Percentiles rank a stretch among this genome's conserved stretches.
These are phyloP conservation scores for Chrysoperla carnea DNA, from an alignment of 1,140 invertebrate species.

Conservation along the genomic window DNA sequence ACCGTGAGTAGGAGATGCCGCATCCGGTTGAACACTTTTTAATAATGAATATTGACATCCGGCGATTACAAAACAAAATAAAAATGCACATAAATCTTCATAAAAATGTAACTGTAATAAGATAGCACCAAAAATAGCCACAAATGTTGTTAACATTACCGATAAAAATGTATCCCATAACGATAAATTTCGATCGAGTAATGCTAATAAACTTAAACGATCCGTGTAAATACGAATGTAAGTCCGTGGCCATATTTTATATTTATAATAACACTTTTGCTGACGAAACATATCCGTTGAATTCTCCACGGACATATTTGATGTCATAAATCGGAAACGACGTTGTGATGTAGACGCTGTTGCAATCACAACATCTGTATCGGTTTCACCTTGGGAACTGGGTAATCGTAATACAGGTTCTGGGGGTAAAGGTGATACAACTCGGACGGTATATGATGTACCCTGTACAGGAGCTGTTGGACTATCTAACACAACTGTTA, in stretches of 20 bases:
- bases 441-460: neutral
- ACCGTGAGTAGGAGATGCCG: slow-evolving; percentile 93
- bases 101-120: slow-evolving; percentile 76
- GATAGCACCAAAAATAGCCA: slow-evolving; percentile 68
- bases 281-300: slow-evolving; percentile 13
- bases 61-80: slow-evolving; percentile 94
- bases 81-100: slow-evolving; percentile 79
- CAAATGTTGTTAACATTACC: slow-evolving; percentile 67
- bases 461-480: slow-evolving; percentile 17
- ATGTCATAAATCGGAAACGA: slow-evolving; percentile 1
- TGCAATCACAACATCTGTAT: slow-evolving; percentile 10
- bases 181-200: slow-evolving; percentile 84
- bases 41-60: slow-evolving; percentile 94
- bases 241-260: slow-evolving; percentile 52
- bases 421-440: neutral
- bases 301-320: slow-evolving; percentile 12
- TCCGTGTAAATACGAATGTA: slow-evolving; percentile 74
- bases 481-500: slow-evolving; percentile 40
- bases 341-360: neutral
- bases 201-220: slow-evolving; percentile 72
- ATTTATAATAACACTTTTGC: slow-evolving; percentile 73
- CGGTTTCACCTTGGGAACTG: slow-evolving; percentile 17
- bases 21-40: slow-evolving; percentile 98
- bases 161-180: slow-evolving; percentile 70
- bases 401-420: slow-evolving; percentile 3